Percentiles rank a stretch among this genome's conserved stretches.
phyloP scores from a whole-genome alignment of 2,113 vertebrate species.

The Percopsis transmontana region DNA sequence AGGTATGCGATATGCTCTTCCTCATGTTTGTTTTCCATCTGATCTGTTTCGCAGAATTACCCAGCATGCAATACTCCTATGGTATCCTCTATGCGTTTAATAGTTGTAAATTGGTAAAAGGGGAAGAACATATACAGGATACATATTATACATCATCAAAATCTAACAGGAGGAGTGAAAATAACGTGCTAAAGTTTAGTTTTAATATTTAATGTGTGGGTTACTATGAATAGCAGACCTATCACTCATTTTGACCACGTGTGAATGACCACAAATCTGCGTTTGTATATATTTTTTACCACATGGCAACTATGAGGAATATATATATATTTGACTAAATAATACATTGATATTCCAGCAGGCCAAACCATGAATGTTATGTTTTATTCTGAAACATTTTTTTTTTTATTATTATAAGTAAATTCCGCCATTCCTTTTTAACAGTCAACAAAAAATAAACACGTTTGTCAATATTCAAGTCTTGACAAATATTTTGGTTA shows the following conservation, averaged over 20 bases:
- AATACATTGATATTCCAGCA: background rate
- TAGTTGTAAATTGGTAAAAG: background rate
- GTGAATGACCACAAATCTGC: slow-evolving; percentile 3
- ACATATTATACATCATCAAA: slow-evolving; percentile 21
- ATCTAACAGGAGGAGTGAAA: slow-evolving; percentile 26
- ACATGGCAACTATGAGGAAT: background rate
- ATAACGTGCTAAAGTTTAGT: slow-evolving; percentile 2
- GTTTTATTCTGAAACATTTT: background rate
- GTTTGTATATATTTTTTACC: background rate
- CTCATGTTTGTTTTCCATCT: slow-evolving; percentile 44
- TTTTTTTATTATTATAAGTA: background rate
- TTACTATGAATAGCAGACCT: slow-evolving; percentile 22
- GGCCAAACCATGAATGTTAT: background rate
- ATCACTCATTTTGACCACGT: slow-evolving; percentile 17
- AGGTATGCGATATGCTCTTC: slow-evolving; percentile 23
- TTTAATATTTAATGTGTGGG: slow-evolving; percentile 37
- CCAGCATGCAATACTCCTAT: background rate
- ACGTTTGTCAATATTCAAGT: background rate
- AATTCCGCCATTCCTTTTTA: background rate
- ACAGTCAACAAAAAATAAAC: slow-evolving; percentile 8
- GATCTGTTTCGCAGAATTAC: slow-evolving; percentile 21
- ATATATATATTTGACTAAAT: background rate
- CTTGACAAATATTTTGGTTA: slow-evolving; percentile 2
- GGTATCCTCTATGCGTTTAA: slow-evolving; percentile 6
- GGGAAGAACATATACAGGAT: slow-evolving; percentile 5